Base-by-base conservation (phyloP, 2,113 vertebrate genomes). In the Rana temporaria region DNA sequence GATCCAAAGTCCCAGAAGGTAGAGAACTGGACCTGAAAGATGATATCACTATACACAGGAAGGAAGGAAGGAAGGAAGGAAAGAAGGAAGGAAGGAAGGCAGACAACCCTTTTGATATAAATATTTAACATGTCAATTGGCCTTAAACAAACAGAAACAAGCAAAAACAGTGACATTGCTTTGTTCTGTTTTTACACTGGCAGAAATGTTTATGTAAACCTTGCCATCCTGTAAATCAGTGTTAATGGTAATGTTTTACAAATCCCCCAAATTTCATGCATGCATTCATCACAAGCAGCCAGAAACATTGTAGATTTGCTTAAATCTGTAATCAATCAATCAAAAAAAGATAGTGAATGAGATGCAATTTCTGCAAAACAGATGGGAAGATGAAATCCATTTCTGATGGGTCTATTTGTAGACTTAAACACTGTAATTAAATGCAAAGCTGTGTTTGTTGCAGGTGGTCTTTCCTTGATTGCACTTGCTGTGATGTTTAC, bases 311-410 rank as follows among this genome's bases (percentile, higher is more conserved):
- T 24, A 34, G 22, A 42, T 42, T n/a, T 17, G 55, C 56, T 30
- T 20, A 3, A 60, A 60, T 60, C 56, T 62, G 72, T 1, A 75
- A 75, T 75, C 72, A 42, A 60, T 63, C 20, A 22, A 63, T 75
- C 72, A 22, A 75, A 60, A 56, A 62, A 75, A 57, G 15, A n/a
- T 2, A n/a, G 72, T 60, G 72, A 75, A 75, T 75, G 57, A 75
- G 56, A 75, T 75, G 30, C 57, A 75, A 75, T 75, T 75, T 75
- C 30, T 62, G 16, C 1, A 56, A 16, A 38, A 42, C 57, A 75
- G 57, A 75, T 75, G 72, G 72, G 12, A 24, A 42, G 56, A 75
- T n/a, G 9, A 75, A 60, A 62, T 75, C 56, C 38, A 9, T 59
- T 57, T 24, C 32, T 75, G 57, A 75, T 42, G 72, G 56, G 18